Conservation (phyloP, 2,888 invertebrate species). For the Euclidia mi region DNA sequence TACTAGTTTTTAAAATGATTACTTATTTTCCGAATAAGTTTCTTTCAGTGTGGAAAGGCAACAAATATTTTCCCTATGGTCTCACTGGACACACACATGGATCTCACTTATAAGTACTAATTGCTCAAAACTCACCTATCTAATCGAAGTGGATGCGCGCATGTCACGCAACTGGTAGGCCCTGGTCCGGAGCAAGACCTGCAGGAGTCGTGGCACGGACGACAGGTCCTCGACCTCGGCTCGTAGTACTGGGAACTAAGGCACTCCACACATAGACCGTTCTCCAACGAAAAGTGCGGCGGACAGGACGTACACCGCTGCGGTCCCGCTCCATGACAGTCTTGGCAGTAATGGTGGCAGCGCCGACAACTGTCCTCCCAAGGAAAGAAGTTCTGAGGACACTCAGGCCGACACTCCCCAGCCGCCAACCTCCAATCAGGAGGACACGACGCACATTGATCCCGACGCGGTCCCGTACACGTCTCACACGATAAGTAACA, state of each 20-base stretch:
- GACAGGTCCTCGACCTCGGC: slow-evolving; percentile 92
- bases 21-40: too few species aligned
- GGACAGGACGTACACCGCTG: slow-evolving; percentile 93
- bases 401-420: slow-evolving; percentile 95
- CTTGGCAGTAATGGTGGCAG: slow-evolving; percentile 96
- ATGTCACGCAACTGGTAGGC: slow-evolving; percentile 92
- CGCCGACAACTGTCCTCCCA: slow-evolving; percentile 95
- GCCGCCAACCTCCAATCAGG: slow-evolving; percentile 94
- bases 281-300: slow-evolving; percentile 92
- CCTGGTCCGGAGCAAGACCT: slow-evolving; percentile 93
- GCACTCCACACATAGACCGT: slow-evolving; percentile 93
- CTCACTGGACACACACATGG: too few species aligned
- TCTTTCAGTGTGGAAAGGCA: too few species aligned
- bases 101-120: too few species aligned
- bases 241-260: slow-evolving; percentile 94
- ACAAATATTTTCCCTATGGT: too few species aligned
- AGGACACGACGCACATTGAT: slow-evolving; percentile 96
- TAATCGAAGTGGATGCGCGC: slow-evolving; percentile 92
- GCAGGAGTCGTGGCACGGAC: slow-evolving; percentile 92
- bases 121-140: slow-evolving; percentile 91
- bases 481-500: slow-evolving; percentile 96
- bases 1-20: too few species aligned
- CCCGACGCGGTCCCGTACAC: slow-evolving; percentile 95
- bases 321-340: slow-evolving; percentile 95
- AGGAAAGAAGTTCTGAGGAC: slow-evolving; percentile 95